Evolutionary conservation across 2,797 vertebrate species (phyloP).

Genomic region (Capromys pilorides): DNA sequence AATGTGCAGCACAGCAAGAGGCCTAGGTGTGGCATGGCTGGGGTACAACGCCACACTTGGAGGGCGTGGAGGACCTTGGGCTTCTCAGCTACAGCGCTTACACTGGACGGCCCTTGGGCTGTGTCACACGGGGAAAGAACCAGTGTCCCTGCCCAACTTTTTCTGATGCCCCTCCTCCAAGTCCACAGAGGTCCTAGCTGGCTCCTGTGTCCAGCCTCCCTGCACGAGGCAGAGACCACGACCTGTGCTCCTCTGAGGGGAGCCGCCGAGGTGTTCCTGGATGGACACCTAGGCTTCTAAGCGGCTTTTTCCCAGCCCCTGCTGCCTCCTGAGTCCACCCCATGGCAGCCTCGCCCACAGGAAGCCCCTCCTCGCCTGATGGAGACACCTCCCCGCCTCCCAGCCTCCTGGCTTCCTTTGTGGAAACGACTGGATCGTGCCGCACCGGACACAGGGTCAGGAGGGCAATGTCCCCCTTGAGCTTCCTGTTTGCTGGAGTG

Average conservation of each 20-base stretch:
- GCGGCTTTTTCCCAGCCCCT: background rate
- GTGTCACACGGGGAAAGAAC: background rate
- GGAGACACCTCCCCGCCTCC: background rate
- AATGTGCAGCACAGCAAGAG: background rate
- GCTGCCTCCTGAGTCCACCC: background rate
- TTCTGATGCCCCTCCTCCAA: background rate
- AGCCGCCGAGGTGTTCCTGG: background rate
- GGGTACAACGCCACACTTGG: rapidly evolving
- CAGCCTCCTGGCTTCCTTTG: conserved; percentile 62
- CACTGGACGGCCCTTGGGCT: background rate
- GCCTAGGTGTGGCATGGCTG: rapidly evolving
- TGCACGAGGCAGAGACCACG: background rate
- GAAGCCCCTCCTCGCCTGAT: conserved; percentile 48
- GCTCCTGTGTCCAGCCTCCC: background rate
- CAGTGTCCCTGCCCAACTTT: background rate
- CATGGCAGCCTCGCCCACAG: background rate
- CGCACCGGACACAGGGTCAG: conserved; percentile 17
- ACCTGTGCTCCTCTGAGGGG: background rate
- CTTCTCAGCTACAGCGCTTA: too few relatives aligned
- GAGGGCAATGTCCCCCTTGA: background rate
- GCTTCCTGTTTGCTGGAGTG: conserved; percentile 68
- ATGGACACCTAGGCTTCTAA: background rate
- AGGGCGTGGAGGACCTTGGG: background rate
- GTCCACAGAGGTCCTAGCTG: too few relatives aligned
- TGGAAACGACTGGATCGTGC: conserved; percentile 49